Evolutionary conservation across 2,888 invertebrate genomes (phyloP).

Genomic region (Neria commutata): DNA sequence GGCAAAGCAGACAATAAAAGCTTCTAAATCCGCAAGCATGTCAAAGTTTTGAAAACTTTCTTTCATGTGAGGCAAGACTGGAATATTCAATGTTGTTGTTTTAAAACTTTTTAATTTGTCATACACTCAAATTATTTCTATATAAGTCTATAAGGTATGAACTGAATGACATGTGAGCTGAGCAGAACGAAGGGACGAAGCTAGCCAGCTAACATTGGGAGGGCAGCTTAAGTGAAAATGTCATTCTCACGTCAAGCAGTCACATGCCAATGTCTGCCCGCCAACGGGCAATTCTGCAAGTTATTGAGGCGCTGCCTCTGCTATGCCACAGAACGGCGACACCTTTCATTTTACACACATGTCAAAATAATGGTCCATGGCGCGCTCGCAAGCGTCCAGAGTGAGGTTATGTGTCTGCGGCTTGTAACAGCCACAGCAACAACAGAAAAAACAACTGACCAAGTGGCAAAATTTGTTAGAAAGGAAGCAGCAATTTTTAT

Average conservation of each 20-base stretch:
- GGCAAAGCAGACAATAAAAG: no score
- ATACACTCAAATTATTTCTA: slow-evolving; percentile 45
- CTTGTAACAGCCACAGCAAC: neutral
- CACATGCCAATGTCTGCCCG: neutral
- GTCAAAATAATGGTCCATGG: slow-evolving; percentile 46
- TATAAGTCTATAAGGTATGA: slow-evolving; percentile 47
- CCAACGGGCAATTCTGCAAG: no score
- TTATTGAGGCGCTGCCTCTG: neutral
- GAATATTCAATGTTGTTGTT: no score
- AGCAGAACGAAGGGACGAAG: slow-evolving; percentile 34
- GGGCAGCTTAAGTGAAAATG: slow-evolving; percentile 53
- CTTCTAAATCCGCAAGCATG: no score
- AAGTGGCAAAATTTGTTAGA: neutral
- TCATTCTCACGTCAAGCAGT: slow-evolving; percentile 43
- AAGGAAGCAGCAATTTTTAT: slow-evolving; percentile 1
- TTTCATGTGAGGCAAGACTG: no score
- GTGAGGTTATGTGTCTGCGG: slow-evolving; percentile 13
- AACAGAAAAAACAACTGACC: neutral
- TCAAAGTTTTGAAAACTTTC: slow-evolving; percentile 32
- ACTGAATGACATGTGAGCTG: slow-evolving; percentile 50
- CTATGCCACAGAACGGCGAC: slow-evolving; percentile 15
- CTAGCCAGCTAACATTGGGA: slow-evolving; percentile 9
- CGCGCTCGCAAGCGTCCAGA: slow-evolving; percentile 35
- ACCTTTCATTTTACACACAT: slow-evolving; percentile 29
- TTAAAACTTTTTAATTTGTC: slow-evolving; percentile 6